Conservation (phyloP, 2,113 vertebrate genomes). For the Mionectes macconnelli region DNA sequence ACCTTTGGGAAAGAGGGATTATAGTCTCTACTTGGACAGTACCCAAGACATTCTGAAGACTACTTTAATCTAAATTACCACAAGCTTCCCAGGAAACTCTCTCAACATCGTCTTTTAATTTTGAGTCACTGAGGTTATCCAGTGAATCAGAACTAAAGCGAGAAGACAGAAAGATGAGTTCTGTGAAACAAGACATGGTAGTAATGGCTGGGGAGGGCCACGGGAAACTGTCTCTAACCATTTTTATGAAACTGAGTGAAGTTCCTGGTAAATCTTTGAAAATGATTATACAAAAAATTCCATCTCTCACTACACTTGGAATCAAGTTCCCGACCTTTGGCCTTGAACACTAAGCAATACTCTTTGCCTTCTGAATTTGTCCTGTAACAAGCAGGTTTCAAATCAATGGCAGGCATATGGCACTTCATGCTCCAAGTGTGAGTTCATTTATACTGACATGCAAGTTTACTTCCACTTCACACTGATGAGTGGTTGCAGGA, state of each 20-base stretch:
- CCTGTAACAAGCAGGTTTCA: neutral
- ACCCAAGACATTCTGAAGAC: neutral
- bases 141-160: neutral
- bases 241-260: neutral
- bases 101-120: neutral
- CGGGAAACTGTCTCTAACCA: neutral
- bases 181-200: fast-evolving
- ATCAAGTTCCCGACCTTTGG: neutral
- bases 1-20: constrained; percentile 29
- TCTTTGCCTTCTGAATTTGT: neutral
- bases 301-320: neutral
- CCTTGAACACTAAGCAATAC: neutral
- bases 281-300: neutral
- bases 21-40: neutral
- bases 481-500: neutral
- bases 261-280: neutral
- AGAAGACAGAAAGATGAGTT: neutral
- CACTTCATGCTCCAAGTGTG: neutral
- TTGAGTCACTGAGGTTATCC: neutral
- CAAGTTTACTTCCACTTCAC: neutral
- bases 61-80: constrained; percentile 11
- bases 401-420: neutral
- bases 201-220: neutral
- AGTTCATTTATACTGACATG: neutral
- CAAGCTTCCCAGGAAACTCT: neutral